A percentile compares a stretch with the other conserved stretches of the same genome.
Evolutionary conservation across 2,797 vertebrate species (phyloP).

Genomic region (Lagocephalus sceleratus): DNA sequence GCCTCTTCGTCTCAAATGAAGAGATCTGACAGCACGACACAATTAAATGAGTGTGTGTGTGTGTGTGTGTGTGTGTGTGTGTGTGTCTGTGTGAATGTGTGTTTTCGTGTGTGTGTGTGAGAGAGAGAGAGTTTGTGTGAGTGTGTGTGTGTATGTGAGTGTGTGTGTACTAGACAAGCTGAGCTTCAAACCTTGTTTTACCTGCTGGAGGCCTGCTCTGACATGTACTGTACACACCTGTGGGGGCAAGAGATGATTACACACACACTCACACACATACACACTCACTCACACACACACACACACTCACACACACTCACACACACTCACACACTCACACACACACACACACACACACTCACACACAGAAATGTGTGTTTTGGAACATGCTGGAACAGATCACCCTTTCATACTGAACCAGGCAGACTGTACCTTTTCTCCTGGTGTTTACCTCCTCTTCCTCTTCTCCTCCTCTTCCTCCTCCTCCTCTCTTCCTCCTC

Average conservation of each 20-base stretch:
- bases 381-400: slow-evolving; percentile 71
- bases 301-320: slow-evolving; percentile 10
- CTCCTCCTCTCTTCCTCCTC: slow-evolving; percentile 32
- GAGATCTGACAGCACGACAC: neutral
- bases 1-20: no score
- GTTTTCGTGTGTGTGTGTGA: neutral
- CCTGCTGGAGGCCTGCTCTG: slow-evolving; percentile 56
- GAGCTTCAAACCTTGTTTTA: slow-evolving; percentile 46
- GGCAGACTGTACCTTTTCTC: slow-evolving; percentile 61
- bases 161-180: slow-evolving; percentile 19
- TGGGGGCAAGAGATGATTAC: slow-evolving; percentile 1
- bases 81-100: neutral
- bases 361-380: slow-evolving; percentile 46
- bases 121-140: no score
- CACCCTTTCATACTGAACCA: slow-evolving; percentile 68
- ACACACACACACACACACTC: slow-evolving; percentile 25
- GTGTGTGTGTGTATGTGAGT: slow-evolving; percentile 13
- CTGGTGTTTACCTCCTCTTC: slow-evolving; percentile 55
- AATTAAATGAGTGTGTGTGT: neutral
- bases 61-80: slow-evolving; percentile 2
- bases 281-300: slow-evolving; percentile 26
- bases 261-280: slow-evolving; percentile 33
- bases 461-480: slow-evolving; percentile 10
- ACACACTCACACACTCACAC: slow-evolving; percentile 44
- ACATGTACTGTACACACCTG: slow-evolving; percentile 55